These are phyloP conservation scores for Neogobius melanostomus DNA, from an alignment of 2,113 vertebrate species.

Conservation along the genomic window DNA sequence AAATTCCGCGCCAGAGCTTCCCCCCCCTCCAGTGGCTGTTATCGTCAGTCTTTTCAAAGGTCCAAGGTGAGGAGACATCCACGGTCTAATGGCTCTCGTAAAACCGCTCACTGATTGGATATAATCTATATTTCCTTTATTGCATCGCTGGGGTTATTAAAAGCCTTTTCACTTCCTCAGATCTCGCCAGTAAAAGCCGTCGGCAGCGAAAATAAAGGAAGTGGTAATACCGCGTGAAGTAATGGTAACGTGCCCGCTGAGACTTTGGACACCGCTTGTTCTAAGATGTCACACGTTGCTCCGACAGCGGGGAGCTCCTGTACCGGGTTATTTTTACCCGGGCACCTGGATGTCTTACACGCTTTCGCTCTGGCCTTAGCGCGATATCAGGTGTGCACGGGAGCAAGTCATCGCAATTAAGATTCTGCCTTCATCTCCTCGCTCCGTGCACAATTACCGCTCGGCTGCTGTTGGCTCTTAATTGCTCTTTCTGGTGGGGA, in stretches of 20 bases:
- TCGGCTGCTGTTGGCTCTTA: constrained; percentile 89
- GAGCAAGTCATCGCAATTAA: constrained; percentile 93
- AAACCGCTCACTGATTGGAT: constrained; percentile 23
- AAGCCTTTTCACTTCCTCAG: constrained; percentile 17
- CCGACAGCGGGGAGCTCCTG: constrained; percentile 60
- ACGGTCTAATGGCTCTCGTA: background rate
- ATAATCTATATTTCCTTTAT: constrained; percentile 18
- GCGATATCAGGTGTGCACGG: constrained; percentile 81
- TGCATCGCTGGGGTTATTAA: constrained; percentile 16
- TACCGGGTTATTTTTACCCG: constrained; percentile 83
- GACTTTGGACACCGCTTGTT: constrained; percentile 60
- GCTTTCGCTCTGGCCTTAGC: constrained; percentile 72
- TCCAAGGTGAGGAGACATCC: constrained; percentile 10
- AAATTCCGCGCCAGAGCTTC: background rate
- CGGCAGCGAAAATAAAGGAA: constrained; percentile 31
- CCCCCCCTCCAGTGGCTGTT: background rate
- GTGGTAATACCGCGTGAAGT: constrained; percentile 72
- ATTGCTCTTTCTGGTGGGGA: constrained; percentile 94
- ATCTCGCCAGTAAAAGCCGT: constrained; percentile 29
- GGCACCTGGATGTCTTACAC: constrained; percentile 86
- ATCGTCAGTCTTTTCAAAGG: background rate
- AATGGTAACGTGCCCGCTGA: constrained; percentile 81
- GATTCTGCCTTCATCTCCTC: constrained; percentile 90
- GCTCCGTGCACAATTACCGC: constrained; percentile 90
- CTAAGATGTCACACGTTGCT: constrained; percentile 70